phyloP scores from a whole-genome alignment of 2,888 invertebrate species.

The Ecliptopera silaceata region DNA sequence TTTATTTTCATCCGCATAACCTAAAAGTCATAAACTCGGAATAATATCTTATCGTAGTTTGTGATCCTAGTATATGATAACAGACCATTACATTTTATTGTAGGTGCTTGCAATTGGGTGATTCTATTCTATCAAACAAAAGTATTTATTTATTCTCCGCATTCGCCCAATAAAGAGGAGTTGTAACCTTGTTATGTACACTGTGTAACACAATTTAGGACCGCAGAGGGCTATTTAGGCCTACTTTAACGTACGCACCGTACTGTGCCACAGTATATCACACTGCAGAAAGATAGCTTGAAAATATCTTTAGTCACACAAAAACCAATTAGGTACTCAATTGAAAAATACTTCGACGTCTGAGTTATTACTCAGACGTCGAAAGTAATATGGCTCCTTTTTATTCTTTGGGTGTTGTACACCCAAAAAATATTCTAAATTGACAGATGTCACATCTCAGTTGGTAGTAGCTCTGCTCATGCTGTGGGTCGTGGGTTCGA shows the following conservation, averaged over 20 bases:
- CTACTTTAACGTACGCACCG: constrained; percentile 24
- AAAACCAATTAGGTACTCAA: too few species aligned
- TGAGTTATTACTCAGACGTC: too few species aligned
- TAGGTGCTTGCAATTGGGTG: background rate
- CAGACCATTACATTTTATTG: background rate
- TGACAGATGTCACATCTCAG: too few species aligned
- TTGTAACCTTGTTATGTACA: constrained; percentile 27
- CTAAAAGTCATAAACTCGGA: too few species aligned
- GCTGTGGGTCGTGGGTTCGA: too few species aligned
- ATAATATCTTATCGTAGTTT: background rate
- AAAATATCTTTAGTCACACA: too few species aligned
- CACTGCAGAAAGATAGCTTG: constrained; percentile 5
- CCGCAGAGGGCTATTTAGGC: constrained; percentile 25
- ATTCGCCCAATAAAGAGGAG: constrained; percentile 23
- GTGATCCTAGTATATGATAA: background rate
- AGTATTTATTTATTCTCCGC: constrained; percentile 23
- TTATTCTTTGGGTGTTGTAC: too few species aligned
- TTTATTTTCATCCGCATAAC: too few species aligned
- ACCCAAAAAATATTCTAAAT: too few species aligned
- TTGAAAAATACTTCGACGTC: too few species aligned
- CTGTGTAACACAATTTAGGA: constrained; percentile 24
- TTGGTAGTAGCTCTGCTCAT: too few species aligned
- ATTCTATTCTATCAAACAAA: constrained; percentile 19
- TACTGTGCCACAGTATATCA: background rate
- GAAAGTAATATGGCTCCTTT: too few species aligned